Percentiles rank a stretch among this genome's conserved stretches.
Evolutionary conservation across 2,797 vertebrate genomes (phyloP).

Genomic region (Helarctos malayanus): DNA sequence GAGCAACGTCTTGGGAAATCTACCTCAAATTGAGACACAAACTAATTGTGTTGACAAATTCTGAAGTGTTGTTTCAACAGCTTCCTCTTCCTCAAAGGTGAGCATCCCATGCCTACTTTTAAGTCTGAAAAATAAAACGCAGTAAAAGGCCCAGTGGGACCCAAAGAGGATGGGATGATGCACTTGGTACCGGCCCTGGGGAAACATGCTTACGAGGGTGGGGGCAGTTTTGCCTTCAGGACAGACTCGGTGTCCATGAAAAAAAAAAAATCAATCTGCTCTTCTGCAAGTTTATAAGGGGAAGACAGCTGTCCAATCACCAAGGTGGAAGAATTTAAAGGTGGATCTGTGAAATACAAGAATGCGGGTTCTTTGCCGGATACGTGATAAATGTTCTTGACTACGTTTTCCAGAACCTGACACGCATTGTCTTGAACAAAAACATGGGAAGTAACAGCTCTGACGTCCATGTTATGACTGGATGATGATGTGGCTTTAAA

Average conservation of each 20-base stretch:
- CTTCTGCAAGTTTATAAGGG: background rate
- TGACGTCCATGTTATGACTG: constrained; percentile 58
- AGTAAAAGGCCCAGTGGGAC: background rate
- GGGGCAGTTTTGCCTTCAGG: too few relatives aligned
- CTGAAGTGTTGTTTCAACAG: constrained; percentile 55
- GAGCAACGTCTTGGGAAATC: constrained; percentile 80
- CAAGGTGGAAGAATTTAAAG: background rate
- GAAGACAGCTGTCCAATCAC: background rate
- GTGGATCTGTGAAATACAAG: background rate
- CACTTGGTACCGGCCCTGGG: background rate
- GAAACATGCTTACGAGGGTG: accelerated
- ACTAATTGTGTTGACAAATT: constrained; percentile 67
- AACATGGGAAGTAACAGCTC: constrained; percentile 11
- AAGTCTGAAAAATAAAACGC: background rate
- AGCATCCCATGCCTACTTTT: background rate
- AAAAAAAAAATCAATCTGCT: background rate
- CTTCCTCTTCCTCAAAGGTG: constrained; percentile 62
- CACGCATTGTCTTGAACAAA: background rate
- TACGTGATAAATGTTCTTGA: background rate
- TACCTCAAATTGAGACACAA: constrained; percentile 78
- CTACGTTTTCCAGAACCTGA: background rate
- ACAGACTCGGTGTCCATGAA: background rate
- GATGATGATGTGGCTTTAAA: constrained; percentile 56
- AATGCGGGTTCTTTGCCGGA: background rate
- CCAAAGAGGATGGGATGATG: background rate